These are phyloP conservation scores for Rhizoglyphus robini DNA, from an alignment of 1,140 invertebrate species.

Conservation along the genomic window DNA sequence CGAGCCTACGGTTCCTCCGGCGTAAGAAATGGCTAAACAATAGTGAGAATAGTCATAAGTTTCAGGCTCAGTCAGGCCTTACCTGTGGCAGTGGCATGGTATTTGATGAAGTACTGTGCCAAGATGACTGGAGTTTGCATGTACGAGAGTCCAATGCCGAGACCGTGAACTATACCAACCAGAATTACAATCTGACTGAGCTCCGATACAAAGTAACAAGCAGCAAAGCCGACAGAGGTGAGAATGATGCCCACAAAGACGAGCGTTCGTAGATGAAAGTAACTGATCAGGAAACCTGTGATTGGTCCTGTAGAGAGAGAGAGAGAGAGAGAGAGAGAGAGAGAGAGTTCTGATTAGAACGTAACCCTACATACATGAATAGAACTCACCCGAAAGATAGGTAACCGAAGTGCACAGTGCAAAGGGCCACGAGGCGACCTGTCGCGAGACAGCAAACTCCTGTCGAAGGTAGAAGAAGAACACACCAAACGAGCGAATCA, in stretches of 20 bases:
- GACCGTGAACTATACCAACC: conserved; percentile 25
- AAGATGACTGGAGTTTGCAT: conserved; percentile 32
- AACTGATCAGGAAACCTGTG: conserved; percentile 22
- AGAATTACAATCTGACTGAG: conserved; percentile 22
- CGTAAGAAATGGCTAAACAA: conserved; percentile 27
- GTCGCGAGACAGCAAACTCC: conserved; percentile 22
- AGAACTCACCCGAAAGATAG: conserved; percentile 22
- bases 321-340: neutral
- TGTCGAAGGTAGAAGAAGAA: conserved; percentile 25
- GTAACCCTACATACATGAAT: neutral
- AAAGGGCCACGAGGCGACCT: conserved; percentile 27
- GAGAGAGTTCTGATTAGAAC: too few species aligned
- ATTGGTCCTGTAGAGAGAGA: conserved; percentile 21
- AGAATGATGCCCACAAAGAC: conserved; percentile 21
- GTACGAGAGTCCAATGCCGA: conserved; percentile 31
- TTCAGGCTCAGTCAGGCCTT: too few species aligned
- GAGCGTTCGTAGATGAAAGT: conserved; percentile 18
- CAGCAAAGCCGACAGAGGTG: conserved; percentile 19
- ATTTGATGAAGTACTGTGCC: conserved; percentile 31
- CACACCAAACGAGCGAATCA: conserved; percentile 27
- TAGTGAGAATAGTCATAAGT: neutral
- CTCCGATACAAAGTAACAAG: conserved; percentile 22
- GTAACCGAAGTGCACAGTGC: conserved; percentile 24
- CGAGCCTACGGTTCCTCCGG: conserved; percentile 33
- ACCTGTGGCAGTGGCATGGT: conserved; percentile 31